Base-by-base conservation (phyloP, 2,797 vertebrate species). In the Dicrostonyx torquatus region DNA sequence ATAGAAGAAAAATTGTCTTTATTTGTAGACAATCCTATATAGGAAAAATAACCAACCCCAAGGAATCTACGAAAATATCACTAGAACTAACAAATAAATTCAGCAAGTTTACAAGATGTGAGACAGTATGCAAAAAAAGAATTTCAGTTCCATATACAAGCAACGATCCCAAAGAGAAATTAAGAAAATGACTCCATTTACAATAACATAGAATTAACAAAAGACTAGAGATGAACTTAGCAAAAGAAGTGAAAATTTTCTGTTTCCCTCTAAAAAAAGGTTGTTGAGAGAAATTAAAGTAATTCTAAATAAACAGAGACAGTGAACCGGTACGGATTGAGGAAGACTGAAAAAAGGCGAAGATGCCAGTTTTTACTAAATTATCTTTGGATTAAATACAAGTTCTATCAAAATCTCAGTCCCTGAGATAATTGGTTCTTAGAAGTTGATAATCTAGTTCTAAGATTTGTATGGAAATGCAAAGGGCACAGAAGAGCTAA, bases 371-470 rank as follows among this genome's bases (percentile, higher is more conserved):
- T 90, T 68, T 88, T 85, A 37, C 24, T 53, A 82, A 90, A 85
- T 91, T 50, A 92, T 91, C 37, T 89, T 93, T 64, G 70, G 6
- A 80, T 87, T 90, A 40, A 80, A 89, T 18, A 87, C 20, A 78
- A 89, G 79, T 90, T 34, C 14, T 91, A 91, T 66, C 31, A 88
- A 86, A 94, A 93, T n/a, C 55, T 90, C 31, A 94, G 50, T 12
- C 60, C 14, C 50, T 55, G n/a, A 24, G 31, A 77, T 83, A 68
- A 68, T 17, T 72, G 26, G 76, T 48, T 48, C 53, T 26, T 13
- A 90, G 45, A 95, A 87, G 88, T 43, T 94, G 45, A 79, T 14
- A 77, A 82, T 68, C 34, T 22, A 91, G 53, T 77, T 24, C 22
- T 80, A 90, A 70, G 48, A 45, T 43, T 82, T 76, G 78, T 22